Evolutionary conservation across 2,888 invertebrate species (phyloP).

Genomic region (Didymodactylos carnosus): DNA sequence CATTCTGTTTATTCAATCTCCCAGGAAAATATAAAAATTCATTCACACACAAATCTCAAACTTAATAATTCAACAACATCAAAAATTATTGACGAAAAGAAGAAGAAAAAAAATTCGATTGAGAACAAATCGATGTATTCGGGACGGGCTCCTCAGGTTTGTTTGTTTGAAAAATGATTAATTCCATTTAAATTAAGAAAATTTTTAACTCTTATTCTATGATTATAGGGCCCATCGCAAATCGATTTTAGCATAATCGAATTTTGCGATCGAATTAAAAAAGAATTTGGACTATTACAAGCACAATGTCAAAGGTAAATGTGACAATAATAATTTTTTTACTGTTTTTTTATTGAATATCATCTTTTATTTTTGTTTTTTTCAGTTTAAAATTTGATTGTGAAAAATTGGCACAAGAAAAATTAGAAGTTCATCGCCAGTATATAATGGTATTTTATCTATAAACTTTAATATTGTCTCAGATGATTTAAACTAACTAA

Average conservation of each 20-base stretch:
- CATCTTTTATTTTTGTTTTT: background rate
- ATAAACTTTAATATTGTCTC: no score
- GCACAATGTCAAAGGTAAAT: conserved; percentile 7
- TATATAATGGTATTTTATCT: conserved; percentile 44
- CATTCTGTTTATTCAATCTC: background rate
- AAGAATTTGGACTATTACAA: conserved; percentile 13
- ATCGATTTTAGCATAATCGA: background rate
- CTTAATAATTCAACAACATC: background rate
- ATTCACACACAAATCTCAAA: background rate
- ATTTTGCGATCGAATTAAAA: conserved; percentile 13
- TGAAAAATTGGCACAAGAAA: conserved; percentile 86
- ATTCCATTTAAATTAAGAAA: no score
- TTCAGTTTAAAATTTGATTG: conserved; percentile 63
- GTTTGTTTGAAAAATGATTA: no score
- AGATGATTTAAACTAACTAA: background rate
- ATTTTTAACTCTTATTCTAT: background rate
- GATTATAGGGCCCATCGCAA: background rate
- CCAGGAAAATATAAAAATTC: background rate
- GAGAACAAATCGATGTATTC: background rate
- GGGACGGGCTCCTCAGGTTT: background rate
- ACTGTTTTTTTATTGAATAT: no score
- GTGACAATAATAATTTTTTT: background rate
- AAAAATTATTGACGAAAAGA: background rate
- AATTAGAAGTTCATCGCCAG: conserved; percentile 95
- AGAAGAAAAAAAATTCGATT: background rate